These are phyloP conservation scores for Archips crataeganus DNA, from an alignment of 2,888 invertebrate genomes.

Conservation along the genomic window DNA sequence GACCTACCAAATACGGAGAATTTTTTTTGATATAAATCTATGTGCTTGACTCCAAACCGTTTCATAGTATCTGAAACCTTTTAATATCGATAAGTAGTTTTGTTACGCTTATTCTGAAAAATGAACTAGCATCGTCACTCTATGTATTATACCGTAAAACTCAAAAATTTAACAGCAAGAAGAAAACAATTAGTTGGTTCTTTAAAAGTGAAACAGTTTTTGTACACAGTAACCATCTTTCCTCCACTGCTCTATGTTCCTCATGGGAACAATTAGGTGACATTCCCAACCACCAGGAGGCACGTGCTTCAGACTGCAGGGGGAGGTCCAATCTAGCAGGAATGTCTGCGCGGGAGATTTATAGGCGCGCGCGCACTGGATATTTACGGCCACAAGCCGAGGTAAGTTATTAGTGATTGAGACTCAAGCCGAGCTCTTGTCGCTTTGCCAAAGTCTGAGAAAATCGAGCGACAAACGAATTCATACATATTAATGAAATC, in stretches of 20 bases:
- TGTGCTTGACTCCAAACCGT: no score
- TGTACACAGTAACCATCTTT: background rate
- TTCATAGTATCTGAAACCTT: no score
- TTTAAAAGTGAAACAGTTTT: background rate
- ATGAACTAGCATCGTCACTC: no score
- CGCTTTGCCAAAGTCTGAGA: background rate
- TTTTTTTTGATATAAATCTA: no score
- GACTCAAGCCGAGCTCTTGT: background rate
- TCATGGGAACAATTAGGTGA: constrained; percentile 21
- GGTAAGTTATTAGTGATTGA: constrained; percentile 7
- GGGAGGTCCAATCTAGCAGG: constrained; percentile 16
- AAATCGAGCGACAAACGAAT: no score
- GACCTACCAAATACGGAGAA: no score
- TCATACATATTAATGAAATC: no score
- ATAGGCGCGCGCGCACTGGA: constrained; percentile 16
- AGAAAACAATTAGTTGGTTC: background rate
- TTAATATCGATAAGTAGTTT: no score
- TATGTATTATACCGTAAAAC: no score
- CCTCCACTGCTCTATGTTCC: background rate
- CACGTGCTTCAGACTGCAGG: background rate
- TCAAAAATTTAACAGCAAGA: background rate
- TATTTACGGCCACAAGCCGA: background rate
- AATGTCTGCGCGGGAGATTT: constrained; percentile 17
- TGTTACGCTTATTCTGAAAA: no score
- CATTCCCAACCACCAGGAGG: constrained; percentile 2